Base-by-base conservation (phyloP, 2,797 vertebrate species). In the Cryptoblepharus egeriae region DNA sequence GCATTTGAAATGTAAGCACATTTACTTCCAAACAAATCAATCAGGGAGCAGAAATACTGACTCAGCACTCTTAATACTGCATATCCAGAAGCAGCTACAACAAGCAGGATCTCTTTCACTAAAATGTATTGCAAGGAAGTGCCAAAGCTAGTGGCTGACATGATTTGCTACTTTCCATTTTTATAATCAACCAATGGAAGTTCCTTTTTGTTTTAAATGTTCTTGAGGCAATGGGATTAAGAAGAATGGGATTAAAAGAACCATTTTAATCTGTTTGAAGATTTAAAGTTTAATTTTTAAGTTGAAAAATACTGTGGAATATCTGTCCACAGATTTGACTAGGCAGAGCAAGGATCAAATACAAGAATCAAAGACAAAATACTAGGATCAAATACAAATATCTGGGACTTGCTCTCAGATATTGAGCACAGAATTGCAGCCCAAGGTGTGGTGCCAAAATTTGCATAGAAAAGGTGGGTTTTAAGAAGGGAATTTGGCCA, bases 1-100 rank as follows among this genome's bases (percentile, higher is more conserved):
- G 74, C 72, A 86, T 84, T 81, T 76, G 77, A 91, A 92, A 82
- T 82, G 85, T 80, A 84, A 91, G 86, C 49, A 79, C 58, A 89
- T 90, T 91, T 84, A 90, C 89, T 88, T 84, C 70, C 82, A 89
- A 91, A 83, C 79, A 88, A 90, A 88, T 81, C 71, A 86, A 71
- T 45, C 75, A 87, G 69, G 28, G 1, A 67, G 24, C 77, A 84
- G 49, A 78, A 42, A 64, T 75, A 80, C 88, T 91, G 89, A 90
- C 18, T 84, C 60, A 0, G 80, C 57, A 83, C 37, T 2, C 61
- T 79, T 35, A 28, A 45, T 61, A 80, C 1, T 2, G 32, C 84
- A 71, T 28, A 55, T 35, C 60, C 60, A 78, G 4, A 84, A 73
- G 81, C 83, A 5, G 18, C 63, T 84, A 84, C 70, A 20, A 61